A percentile compares a stretch with the other conserved stretches of the same genome.
Conservation (phyloP, 2,113 vertebrate species). For the Carettochelys insculpta region DNA sequence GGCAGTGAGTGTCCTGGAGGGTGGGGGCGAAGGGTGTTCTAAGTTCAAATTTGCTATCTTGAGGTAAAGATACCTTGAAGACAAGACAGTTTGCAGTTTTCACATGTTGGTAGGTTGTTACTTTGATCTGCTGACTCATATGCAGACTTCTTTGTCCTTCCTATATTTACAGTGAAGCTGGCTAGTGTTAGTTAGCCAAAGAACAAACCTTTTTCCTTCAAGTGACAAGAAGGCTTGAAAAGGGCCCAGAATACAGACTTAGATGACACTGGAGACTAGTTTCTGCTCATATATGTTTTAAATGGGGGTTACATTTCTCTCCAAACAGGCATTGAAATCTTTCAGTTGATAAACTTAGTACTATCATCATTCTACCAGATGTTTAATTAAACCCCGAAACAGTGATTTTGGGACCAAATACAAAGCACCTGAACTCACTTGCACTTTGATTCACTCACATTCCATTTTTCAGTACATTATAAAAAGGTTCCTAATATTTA, state of each 20-base stretch:
- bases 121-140: not conserved
- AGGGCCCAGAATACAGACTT: not conserved
- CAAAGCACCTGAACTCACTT: not conserved
- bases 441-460: not conserved
- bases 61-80: not conserved
- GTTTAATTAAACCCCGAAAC: slow-evolving; percentile 38
- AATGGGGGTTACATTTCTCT: slow-evolving; percentile 3
- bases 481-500: not conserved
- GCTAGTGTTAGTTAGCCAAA: not conserved
- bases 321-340: slow-evolving; percentile 21
- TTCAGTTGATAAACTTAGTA: slow-evolving; percentile 14
- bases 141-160: not conserved
- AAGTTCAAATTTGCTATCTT: not conserved
- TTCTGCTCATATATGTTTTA: not conserved
- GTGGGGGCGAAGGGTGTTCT: not conserved
- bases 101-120: not conserved
- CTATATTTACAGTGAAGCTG: not conserved
- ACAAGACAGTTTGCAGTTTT: not conserved
- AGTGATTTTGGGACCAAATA: slow-evolving; percentile 25
- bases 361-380: slow-evolving; percentile 38
- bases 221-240: not conserved
- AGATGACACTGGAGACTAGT: not conserved
- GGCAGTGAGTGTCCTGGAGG: not conserved
- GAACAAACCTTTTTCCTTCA: not conserved
- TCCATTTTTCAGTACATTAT: not conserved